Percentiles rank a stretch among this genome's conserved stretches.
phyloP scores from a whole-genome alignment of 2,797 vertebrate species.

The Pseudochromis fuscus region DNA sequence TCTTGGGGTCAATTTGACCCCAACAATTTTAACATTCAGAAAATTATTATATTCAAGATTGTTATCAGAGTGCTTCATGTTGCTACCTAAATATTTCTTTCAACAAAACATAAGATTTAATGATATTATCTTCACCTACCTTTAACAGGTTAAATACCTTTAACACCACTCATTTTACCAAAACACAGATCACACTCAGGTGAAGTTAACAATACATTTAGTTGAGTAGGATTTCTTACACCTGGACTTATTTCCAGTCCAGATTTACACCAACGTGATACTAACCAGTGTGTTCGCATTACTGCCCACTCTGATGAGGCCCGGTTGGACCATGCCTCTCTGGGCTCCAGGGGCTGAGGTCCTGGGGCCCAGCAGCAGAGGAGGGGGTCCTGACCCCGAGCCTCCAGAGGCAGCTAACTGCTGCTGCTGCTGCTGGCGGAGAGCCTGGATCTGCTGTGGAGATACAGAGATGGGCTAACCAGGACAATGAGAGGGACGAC shows the following conservation, averaged over 20 bases:
- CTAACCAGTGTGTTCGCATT: conserved; percentile 90
- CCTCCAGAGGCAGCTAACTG: conserved; percentile 80
- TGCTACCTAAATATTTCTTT: too few species aligned
- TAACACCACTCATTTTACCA: neutral
- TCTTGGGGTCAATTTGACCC: too few species aligned
- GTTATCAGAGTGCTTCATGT: too few species aligned
- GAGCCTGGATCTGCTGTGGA: conserved; percentile 93
- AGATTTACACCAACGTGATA: conserved; percentile 78
- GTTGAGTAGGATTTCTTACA: neutral
- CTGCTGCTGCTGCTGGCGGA: conserved; percentile 93
- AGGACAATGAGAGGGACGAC: conserved; percentile 63
- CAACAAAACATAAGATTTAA: too few species aligned
- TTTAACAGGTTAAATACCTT: too few species aligned
- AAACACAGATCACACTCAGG: neutral
- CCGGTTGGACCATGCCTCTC: conserved; percentile 89
- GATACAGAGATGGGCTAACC: conserved; percentile 87
- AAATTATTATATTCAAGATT: too few species aligned
- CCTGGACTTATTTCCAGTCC: too few species aligned
- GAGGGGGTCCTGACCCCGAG: conserved; percentile 89
- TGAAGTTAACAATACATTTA: neutral
- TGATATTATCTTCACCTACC: too few species aligned
- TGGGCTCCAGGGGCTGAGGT: conserved; percentile 88
- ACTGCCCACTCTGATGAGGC: conserved; percentile 91
- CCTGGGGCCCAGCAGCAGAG: conserved; percentile 91
- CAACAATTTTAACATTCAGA: too few species aligned